Conservation (phyloP, 2,113 vertebrate genomes). For the Gnathonemus echidnorhynchus region DNA sequence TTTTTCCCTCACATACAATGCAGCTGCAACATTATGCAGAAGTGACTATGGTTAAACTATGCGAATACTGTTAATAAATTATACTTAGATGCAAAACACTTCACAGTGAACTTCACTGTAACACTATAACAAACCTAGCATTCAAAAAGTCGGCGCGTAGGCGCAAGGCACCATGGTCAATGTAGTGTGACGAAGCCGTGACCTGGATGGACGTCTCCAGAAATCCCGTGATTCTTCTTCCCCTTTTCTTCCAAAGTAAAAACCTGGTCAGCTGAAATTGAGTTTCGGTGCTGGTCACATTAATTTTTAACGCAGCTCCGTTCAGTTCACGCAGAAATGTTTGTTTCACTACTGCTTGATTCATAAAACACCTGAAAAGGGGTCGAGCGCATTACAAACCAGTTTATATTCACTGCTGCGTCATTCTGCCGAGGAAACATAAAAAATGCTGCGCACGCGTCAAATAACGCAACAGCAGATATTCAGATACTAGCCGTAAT, state of each 20-base stretch:
- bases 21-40: neutral
- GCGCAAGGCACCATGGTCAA: neutral
- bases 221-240: neutral
- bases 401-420: neutral
- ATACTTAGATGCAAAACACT: neutral
- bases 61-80: neutral
- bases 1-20: neutral
- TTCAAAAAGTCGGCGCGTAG: neutral
- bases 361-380: neutral
- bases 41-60: neutral
- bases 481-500: neutral
- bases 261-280: neutral
- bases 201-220: neutral
- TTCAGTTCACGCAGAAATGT: neutral
- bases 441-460: neutral
- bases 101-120: neutral
- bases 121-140: neutral
- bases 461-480: neutral
- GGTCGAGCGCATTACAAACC: neutral
- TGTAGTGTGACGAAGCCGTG: neutral
- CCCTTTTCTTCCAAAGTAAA: neutral
- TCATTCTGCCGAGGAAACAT: neutral
- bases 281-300: neutral
- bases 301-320: neutral
- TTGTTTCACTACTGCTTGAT: neutral